phyloP scores from a whole-genome alignment of 2,888 invertebrate genomes.

The Mycalesis mineus region DNA sequence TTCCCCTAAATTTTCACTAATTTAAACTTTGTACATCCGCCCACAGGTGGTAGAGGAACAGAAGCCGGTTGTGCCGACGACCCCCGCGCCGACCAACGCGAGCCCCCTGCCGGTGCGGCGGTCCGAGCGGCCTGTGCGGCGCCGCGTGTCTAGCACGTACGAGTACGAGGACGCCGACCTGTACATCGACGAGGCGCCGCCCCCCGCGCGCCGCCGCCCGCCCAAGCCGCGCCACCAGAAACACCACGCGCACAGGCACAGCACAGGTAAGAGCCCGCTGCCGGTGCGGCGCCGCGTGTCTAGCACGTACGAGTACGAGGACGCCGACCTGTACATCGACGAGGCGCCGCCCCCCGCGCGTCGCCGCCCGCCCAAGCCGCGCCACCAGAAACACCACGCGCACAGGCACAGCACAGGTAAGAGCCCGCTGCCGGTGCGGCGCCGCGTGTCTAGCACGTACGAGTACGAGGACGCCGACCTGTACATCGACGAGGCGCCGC shows the following conservation, averaged over 20 bases:
- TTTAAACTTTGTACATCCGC: too few relatives aligned
- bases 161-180: slow-evolving; percentile 78
- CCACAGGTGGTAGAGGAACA: slow-evolving; percentile 50
- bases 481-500: slow-evolving; percentile 81
- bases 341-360: slow-evolving; percentile 71
- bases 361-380: slow-evolving; percentile 39
- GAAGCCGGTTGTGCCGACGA: slow-evolving; percentile 30
- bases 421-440: slow-evolving; percentile 43
- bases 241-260: slow-evolving; percentile 6
- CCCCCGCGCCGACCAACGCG: slow-evolving; percentile 20
- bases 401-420: slow-evolving; percentile 5
- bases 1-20: too few relatives aligned
- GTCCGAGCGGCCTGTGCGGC: slow-evolving; percentile 65
- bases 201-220: slow-evolving; percentile 44
- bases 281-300: slow-evolving; percentile 64
- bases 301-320: slow-evolving; percentile 69
- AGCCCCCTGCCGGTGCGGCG: slow-evolving; percentile 48
- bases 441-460: slow-evolving; percentile 67
- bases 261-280: slow-evolving; percentile 21
- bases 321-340: slow-evolving; percentile 81
- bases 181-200: slow-evolving; percentile 81
- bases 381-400: slow-evolving; percentile 12
- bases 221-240: slow-evolving; percentile 31
- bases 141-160: slow-evolving; percentile 67
- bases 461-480: slow-evolving; percentile 78